These are phyloP conservation scores for Ptilorrhoa leucosticta DNA, from an alignment of 2,113 vertebrate genomes.

Conservation along the genomic window DNA sequence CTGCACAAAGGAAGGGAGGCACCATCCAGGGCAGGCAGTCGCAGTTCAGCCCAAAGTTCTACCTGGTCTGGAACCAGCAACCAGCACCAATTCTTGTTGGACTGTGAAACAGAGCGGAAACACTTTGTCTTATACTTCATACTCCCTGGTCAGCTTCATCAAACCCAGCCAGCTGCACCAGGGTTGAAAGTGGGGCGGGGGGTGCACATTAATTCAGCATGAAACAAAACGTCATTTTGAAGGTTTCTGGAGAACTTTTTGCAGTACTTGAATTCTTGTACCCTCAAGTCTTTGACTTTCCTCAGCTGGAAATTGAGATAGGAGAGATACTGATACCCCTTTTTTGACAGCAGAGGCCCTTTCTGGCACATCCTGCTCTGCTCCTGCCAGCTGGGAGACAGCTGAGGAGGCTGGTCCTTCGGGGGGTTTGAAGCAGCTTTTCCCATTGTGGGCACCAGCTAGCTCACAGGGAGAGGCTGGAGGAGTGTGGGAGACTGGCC, in stretches of 20 bases:
- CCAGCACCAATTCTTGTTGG: not conserved
- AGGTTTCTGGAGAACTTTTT: not conserved
- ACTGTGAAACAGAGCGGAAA: not conserved
- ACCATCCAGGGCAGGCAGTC: not conserved
- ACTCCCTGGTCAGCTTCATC: not conserved
- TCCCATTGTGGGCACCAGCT: not conserved
- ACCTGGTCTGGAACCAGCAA: not conserved
- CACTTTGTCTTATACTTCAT: not conserved
- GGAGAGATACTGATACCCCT: not conserved
- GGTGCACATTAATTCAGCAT: not conserved
- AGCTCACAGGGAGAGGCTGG: not conserved
- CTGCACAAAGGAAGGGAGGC: not conserved
- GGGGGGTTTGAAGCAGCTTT: not conserved
- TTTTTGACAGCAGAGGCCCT: not conserved
- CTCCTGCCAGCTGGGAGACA: not conserved
- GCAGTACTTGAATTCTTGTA: not conserved
- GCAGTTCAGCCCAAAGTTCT: not conserved
- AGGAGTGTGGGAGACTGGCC: not conserved
- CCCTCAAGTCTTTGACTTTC: not conserved
- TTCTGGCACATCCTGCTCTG: not conserved
- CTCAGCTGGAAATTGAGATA: not conserved
- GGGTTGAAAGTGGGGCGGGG: rapidly evolving
- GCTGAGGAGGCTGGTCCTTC: not conserved
- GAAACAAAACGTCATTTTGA: not conserved
- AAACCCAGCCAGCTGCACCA: not conserved